phyloP scores from a whole-genome alignment of 2,113 vertebrate species.

The Neopipo cinnamomea region DNA sequence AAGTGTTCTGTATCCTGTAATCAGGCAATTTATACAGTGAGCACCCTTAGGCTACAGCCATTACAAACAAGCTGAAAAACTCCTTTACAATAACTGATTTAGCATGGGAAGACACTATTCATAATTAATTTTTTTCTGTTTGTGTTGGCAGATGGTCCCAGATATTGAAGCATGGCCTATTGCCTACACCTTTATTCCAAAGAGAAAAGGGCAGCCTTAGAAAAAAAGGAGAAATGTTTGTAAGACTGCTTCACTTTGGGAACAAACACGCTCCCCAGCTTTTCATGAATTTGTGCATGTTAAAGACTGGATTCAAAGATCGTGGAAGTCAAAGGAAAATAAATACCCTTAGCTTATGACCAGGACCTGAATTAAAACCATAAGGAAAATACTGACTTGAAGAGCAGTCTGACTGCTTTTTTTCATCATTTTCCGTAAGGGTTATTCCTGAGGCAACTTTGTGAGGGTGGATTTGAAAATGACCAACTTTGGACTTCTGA shows the following conservation, averaged over 20 bases:
- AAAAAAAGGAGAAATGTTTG: slow-evolving; percentile 2
- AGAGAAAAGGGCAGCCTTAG: slow-evolving; percentile 33
- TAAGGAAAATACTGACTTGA: not conserved
- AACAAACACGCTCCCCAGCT: not conserved
- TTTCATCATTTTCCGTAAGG: not conserved
- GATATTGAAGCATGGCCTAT: slow-evolving; percentile 68
- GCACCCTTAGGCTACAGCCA: slow-evolving; percentile 82
- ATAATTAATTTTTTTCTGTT: slow-evolving; percentile 78
- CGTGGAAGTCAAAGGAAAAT: not conserved
- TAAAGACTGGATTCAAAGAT: not conserved
- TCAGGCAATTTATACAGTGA: slow-evolving; percentile 89
- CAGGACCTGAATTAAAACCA: not conserved
- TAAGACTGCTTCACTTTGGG: slow-evolving; percentile 12
- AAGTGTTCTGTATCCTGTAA: slow-evolving; percentile 89
- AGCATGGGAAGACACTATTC: slow-evolving; percentile 80
- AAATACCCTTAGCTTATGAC: not conserved
- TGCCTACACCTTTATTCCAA: slow-evolving; percentile 62
- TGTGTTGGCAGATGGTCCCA: slow-evolving; percentile 76
- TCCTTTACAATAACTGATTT: slow-evolving; percentile 85
- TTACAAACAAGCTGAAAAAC: slow-evolving; percentile 85
- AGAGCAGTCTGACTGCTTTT: not conserved
- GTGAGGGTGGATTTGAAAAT: not conserved
- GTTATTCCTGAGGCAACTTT: not conserved
- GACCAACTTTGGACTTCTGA: not conserved
- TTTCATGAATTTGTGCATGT: not conserved